phyloP scores from a whole-genome alignment of 2,797 vertebrate genomes.

The Cyprinodon diabolis region DNA sequence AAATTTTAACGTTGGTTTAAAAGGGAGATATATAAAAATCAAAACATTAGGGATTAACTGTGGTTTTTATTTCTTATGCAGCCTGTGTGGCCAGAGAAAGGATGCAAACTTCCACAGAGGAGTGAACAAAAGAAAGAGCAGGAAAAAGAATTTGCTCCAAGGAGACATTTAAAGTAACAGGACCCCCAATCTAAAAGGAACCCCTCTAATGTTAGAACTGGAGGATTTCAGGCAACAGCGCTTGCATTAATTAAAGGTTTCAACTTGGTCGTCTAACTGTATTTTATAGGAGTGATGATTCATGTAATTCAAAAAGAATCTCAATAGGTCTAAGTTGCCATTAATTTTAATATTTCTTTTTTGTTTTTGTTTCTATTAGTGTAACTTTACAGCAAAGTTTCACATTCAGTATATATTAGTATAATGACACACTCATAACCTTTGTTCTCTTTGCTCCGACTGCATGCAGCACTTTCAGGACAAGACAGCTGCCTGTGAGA shows the following conservation, averaged over 20 bases:
- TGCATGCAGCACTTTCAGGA: too few relatives aligned
- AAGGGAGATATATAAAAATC: slow-evolving; percentile 20
- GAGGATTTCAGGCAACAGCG: slow-evolving; percentile 17
- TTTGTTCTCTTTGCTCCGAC: too few relatives aligned
- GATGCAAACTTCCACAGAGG: slow-evolving; percentile 71
- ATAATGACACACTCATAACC: not conserved
- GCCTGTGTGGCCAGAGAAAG: slow-evolving; percentile 67
- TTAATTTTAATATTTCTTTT: not conserved
- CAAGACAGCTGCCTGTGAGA: too few relatives aligned
- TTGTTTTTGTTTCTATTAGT: not conserved
- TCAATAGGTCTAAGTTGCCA: slow-evolving; percentile 3
- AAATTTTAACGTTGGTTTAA: not conserved
- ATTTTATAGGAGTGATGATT: not conserved
- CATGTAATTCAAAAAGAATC: slow-evolving; percentile 9
- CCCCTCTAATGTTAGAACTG: slow-evolving; percentile 28
- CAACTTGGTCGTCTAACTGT: slow-evolving; percentile 12
- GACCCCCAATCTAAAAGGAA: slow-evolving; percentile 42
- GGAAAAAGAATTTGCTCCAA: slow-evolving; percentile 32
- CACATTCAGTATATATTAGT: not conserved
- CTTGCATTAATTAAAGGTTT: slow-evolving; percentile 18
- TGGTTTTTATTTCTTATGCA: slow-evolving; percentile 39
- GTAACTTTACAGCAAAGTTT: not conserved
- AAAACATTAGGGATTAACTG: slow-evolving; percentile 30
- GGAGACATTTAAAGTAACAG: slow-evolving; percentile 57
- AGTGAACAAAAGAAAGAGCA: slow-evolving; percentile 64